Base-by-base conservation (phyloP, 2,888 invertebrate genomes). In the Petrophora chlorosata region DNA sequence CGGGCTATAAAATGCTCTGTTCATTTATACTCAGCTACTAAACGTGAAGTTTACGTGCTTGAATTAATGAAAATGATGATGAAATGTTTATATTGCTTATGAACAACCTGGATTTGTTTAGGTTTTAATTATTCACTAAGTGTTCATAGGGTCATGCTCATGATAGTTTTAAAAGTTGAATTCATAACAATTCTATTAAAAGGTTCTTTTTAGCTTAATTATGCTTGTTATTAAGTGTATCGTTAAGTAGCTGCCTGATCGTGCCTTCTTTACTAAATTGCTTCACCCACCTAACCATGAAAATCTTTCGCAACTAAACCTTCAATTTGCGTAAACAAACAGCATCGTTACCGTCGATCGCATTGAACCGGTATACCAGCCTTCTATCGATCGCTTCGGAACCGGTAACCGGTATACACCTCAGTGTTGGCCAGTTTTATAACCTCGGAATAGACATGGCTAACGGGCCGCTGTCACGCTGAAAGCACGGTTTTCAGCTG, bases 401-500 rank as follows among this genome's bases (percentile, higher is more conserved):
- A 52, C 49, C 46, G 36, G 40, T 55, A 23, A 19, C 28, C 35
- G 33, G n/a, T n/a, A n/a, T n/a, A n/a, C 33, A 16, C 22, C 30
- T 45, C 54, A 54, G 47, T 33, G 35, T 46, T 39, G 40, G 29
- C 16, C 33, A 41, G 53, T 53, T 56, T 56, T 59, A 52, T 57
- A 36, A 53, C 45, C 32, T 12, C 43, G 44, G 47, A 57, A 62
- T 53, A 59, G 63, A 61, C 59, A 53, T 51, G 55, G 55, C 62
- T 72, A 65, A 71, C 63, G 59, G 59, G 46, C 65, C 55, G 30
- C 58, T 71, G 79, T 74, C 78, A 76, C 71, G 71, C 76, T 81
- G 79, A 78, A 82, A 76, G 79, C 74, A 62, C 63, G 61, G 73
- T 77, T 47, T 79, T 82, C 83, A 84, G 84, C 65, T 63, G 73